phyloP scores from a whole-genome alignment of 2,113 vertebrate genomes.

The Tretioscincus oriximinensis region DNA sequence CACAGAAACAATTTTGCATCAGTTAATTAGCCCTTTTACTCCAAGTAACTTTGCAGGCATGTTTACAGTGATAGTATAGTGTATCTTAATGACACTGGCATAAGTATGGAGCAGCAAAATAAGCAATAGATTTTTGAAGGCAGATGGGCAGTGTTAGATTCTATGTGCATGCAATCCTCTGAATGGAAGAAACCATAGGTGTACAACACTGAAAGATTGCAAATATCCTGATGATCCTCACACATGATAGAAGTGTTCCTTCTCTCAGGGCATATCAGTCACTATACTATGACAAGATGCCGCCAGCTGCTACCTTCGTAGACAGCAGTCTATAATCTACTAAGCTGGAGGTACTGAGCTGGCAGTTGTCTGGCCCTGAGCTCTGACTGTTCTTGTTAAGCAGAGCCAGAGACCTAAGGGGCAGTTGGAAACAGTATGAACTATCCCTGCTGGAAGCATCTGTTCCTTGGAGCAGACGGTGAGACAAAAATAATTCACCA shows the following conservation, averaged over 20 bases:
- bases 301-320: not conserved
- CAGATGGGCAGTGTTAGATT: not conserved
- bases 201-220: not conserved
- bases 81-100: not conserved
- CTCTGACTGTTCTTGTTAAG: conserved; percentile 7
- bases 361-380: conserved; percentile 26
- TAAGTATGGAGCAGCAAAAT: not conserved
- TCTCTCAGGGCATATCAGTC: not conserved
- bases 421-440: conserved; percentile 22
- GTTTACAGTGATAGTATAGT: not conserved
- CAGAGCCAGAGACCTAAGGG: conserved; percentile 21
- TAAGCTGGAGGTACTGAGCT: conserved; percentile 2
- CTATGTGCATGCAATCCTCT: not conserved
- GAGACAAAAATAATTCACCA: conserved; percentile 27
- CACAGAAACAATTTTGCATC: not conserved
- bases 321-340: not conserved
- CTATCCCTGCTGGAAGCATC: conserved; percentile 32
- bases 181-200: not conserved
- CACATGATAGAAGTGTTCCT: not conserved
- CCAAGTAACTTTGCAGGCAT: not conserved
- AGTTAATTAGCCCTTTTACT: not conserved
- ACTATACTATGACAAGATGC: not conserved
- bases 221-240: not conserved
- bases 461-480: conserved; percentile 31
- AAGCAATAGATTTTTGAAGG: not conserved